Conservation (phyloP, 2,113 vertebrate species). For the Noturus placidus region DNA sequence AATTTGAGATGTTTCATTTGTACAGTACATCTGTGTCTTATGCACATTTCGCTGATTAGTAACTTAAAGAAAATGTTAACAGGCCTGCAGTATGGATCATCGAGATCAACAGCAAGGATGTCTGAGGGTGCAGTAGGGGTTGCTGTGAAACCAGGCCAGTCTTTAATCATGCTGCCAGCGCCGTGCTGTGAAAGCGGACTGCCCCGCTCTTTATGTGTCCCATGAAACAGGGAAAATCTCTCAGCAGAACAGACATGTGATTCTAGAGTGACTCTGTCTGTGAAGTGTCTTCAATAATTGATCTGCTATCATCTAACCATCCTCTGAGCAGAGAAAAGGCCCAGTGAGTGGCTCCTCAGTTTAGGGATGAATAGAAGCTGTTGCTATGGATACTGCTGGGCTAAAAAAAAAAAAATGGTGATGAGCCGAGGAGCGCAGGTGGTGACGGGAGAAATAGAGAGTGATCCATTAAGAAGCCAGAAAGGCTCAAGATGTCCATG, state of each 20-base stretch:
- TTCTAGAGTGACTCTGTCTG: constrained; percentile 53
- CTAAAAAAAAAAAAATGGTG: constrained; percentile 42
- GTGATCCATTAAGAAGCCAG: constrained; percentile 62
- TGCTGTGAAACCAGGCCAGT: constrained; percentile 39
- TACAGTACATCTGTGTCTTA: constrained; percentile 5
- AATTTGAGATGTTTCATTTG: background rate
- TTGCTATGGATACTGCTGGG: constrained; percentile 73
- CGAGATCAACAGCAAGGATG: constrained; percentile 9
- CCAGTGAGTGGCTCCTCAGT: constrained; percentile 57
- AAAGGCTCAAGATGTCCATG: constrained; percentile 28
- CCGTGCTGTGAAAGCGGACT: constrained; percentile 1
- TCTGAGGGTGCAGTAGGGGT: constrained; percentile 7
- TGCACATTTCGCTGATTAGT: constrained; percentile 26
- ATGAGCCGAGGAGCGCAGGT: constrained; percentile 66
- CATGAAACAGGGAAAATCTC: constrained; percentile 19
- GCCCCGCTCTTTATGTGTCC: constrained; percentile 4
- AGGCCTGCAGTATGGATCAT: background rate
- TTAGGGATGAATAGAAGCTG: constrained; percentile 68
- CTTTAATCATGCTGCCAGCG: constrained; percentile 38
- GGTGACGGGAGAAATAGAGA: constrained; percentile 58
- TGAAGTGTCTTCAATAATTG: constrained; percentile 67
- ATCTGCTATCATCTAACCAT: constrained; percentile 56
- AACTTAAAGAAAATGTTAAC: background rate
- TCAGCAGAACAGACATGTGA: constrained; percentile 26
- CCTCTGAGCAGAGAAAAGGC: constrained; percentile 51